Percentiles rank a stretch among this genome's conserved stretches.
These are phyloP conservation scores for Apamea monoglypha DNA, from an alignment of 2,888 invertebrate species.

Conservation along the genomic window DNA sequence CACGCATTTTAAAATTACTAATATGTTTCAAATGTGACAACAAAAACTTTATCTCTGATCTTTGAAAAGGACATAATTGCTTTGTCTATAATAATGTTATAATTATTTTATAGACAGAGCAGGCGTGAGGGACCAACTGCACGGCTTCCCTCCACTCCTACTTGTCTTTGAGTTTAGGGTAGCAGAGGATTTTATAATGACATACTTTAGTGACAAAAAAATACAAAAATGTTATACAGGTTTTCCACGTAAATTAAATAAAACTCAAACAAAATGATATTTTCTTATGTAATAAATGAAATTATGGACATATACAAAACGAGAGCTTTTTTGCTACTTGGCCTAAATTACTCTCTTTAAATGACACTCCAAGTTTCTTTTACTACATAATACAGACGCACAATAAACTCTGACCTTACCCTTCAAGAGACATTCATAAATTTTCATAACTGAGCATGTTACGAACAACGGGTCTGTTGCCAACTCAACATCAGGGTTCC, in stretches of 20 bases:
- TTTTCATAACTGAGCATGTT: constrained; percentile 43
- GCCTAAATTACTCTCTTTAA: constrained; percentile 5
- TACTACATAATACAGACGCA: constrained; percentile 3
- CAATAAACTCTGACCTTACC: constrained; percentile 9
- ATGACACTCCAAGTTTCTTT: constrained; percentile 1
- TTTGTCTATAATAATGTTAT: too few species aligned
- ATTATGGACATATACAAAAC: background rate
- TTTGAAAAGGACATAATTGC: constrained; percentile 16
- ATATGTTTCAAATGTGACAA: background rate
- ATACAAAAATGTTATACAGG: background rate
- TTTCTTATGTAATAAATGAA: background rate
- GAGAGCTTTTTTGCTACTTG: background rate
- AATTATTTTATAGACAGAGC: background rate
- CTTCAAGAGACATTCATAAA: constrained; percentile 38
- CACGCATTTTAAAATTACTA: background rate
- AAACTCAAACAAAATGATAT: background rate
- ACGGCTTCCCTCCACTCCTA: background rate
- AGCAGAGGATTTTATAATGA: constrained; percentile 41
- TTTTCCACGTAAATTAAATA: background rate
- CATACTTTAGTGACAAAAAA: background rate
- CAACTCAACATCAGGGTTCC: constrained; percentile 19
- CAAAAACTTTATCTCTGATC: background rate
- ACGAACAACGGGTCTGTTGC: constrained; percentile 15
- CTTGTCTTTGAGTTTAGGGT: constrained; percentile 18
- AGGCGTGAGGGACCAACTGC: constrained; percentile 18